A percentile compares a stretch with the other conserved stretches of the same genome.
Evolutionary conservation across 2,888 invertebrate species (phyloP).

Genomic region (Hybos culiciformis): DNA sequence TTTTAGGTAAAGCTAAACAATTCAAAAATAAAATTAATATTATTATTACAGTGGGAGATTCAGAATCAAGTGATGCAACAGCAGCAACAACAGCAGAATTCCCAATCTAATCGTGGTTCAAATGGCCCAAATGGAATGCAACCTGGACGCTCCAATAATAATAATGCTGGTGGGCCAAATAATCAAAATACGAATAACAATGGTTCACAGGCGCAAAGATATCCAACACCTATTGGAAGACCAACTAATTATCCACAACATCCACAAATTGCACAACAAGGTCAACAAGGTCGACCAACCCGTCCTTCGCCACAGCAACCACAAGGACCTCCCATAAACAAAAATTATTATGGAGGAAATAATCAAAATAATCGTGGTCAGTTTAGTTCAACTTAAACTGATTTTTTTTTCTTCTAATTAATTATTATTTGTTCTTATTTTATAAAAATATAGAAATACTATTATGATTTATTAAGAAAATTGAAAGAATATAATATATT

Average conservation of each 20-base stretch:
- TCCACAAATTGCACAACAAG: constrained; percentile 11
- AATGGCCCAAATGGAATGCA: constrained; percentile 20
- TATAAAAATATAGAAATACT: too few species aligned
- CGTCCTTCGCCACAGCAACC: constrained; percentile 21
- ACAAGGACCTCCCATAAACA: constrained; percentile 24
- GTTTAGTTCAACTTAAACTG: constrained; percentile 24
- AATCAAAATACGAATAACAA: constrained; percentile 21
- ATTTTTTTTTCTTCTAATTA: too few species aligned
- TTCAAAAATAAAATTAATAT: not conserved
- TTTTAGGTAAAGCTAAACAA: too few species aligned
- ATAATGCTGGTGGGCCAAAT: constrained; percentile 20
- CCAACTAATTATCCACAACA: constrained; percentile 32
- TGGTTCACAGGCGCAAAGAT: constrained; percentile 22
- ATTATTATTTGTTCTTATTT: too few species aligned
- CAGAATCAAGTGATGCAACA: constrained; percentile 38
- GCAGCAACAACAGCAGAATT: constrained; percentile 22
- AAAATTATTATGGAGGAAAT: constrained; percentile 29
- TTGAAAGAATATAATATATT: too few species aligned
- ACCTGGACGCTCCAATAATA: constrained; percentile 14
- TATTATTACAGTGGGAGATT: constrained; percentile 28
- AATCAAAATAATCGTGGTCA: constrained; percentile 16
- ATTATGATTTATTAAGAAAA: too few species aligned
- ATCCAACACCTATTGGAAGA: constrained; percentile 34
- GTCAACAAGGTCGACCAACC: constrained; percentile 25
- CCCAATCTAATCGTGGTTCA: constrained; percentile 14